Percentiles rank a stretch among this genome's conserved stretches.
Evolutionary conservation across 2,888 invertebrate species (phyloP).

Genomic region (Steromphala cineraria): DNA sequence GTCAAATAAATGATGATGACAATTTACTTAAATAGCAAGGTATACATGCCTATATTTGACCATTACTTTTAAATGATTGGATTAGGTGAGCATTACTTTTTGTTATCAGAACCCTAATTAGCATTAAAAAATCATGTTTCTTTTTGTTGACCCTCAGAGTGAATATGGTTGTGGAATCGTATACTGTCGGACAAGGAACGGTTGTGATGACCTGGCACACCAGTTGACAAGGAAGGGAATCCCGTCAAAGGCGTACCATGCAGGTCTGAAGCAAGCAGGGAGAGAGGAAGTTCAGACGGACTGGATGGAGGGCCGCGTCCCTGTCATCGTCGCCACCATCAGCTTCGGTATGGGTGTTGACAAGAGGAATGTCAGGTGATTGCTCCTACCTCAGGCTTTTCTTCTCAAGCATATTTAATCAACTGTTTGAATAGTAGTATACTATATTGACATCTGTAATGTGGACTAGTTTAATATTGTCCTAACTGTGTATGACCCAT

Average conservation of each 20-base stretch:
- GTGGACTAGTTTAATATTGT: no score
- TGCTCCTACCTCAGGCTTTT: no score
- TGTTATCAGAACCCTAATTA: background rate
- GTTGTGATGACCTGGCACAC: constrained; percentile 88
- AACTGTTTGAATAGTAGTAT: no score
- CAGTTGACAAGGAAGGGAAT: constrained; percentile 82
- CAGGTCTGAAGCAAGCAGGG: constrained; percentile 80
- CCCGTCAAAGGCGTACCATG: constrained; percentile 90
- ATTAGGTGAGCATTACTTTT: background rate
- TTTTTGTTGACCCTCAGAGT: constrained; percentile 47
- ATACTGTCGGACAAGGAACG: constrained; percentile 94
- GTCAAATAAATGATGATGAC: no score
- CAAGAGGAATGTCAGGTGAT: constrained; percentile 89
- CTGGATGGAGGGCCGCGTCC: constrained; percentile 92
- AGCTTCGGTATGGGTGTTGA: constrained; percentile 99
- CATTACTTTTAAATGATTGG: no score
- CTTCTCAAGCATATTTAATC: no score
- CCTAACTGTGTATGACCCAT: background rate
- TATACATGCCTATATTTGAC: no score
- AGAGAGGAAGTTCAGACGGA: constrained; percentile 88
- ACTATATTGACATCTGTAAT: no score
- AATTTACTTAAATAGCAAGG: no score
- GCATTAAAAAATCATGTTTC: background rate
- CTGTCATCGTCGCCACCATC: constrained; percentile 96
- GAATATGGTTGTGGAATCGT: constrained; percentile 87